These are phyloP conservation scores for Cryptus armator DNA, from an alignment of 2,888 invertebrate genomes.

Conservation along the genomic window DNA sequence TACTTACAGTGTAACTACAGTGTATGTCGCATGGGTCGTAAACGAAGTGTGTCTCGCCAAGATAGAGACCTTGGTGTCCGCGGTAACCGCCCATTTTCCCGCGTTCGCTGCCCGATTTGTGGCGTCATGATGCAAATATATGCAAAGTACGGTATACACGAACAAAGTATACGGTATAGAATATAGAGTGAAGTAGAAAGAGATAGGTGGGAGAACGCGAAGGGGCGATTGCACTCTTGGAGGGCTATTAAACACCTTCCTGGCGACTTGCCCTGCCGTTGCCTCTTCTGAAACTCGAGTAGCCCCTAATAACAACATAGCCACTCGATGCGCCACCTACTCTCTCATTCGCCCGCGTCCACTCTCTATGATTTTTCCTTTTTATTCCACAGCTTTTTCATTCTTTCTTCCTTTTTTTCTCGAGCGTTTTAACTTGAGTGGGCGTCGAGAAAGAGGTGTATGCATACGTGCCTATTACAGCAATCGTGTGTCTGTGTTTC, in stretches of 20 bases:
- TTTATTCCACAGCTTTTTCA: constrained; percentile 9
- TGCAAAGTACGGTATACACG: constrained; percentile 79
- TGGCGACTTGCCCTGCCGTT: constrained; percentile 77
- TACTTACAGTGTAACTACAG: constrained; percentile 7
- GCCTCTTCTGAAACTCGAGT: constrained; percentile 61
- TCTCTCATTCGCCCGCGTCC: constrained; percentile 30
- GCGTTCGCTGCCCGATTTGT: constrained; percentile 75
- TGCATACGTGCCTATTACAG: not conserved
- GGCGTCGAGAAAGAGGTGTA: constrained; percentile 4
- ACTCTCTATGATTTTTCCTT: constrained; percentile 7
- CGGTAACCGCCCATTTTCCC: constrained; percentile 71
- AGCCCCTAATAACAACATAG: constrained; percentile 75
- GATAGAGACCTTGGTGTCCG: constrained; percentile 72
- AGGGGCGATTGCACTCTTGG: constrained; percentile 81
- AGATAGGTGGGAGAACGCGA: constrained; percentile 25
- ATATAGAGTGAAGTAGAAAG: constrained; percentile 25
- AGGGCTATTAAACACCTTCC: constrained; percentile 83
- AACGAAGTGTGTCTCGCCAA: constrained; percentile 65
- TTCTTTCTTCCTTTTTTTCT: constrained; percentile 21
- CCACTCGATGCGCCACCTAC: constrained; percentile 60
- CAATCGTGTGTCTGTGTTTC: constrained; percentile 12
- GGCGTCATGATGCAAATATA: constrained; percentile 81
- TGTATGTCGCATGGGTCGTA: not conserved
- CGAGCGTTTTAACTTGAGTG: constrained; percentile 24
- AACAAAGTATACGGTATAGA: constrained; percentile 50